These are phyloP conservation scores for Meloe dianella DNA, from an alignment of 2,888 invertebrate species.

Conservation along the genomic window DNA sequence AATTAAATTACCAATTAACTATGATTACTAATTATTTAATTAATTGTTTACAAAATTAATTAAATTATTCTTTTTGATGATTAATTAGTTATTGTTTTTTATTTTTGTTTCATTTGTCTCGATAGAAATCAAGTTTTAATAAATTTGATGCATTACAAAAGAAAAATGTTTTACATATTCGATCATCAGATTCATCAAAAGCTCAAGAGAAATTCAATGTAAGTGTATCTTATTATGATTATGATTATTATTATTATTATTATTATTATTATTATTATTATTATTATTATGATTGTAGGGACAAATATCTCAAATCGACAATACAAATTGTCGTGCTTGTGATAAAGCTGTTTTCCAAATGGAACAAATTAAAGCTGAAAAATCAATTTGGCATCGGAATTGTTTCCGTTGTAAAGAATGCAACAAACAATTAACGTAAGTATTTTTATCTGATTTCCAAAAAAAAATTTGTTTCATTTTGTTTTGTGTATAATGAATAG, in stretches of 20 bases:
- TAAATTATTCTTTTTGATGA: not conserved
- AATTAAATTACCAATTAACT: not conserved
- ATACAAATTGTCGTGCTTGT: constrained; percentile 80
- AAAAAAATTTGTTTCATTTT: no score
- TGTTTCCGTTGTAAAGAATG: constrained; percentile 95
- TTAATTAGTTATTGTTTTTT: constrained; percentile 23
- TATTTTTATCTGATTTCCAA: constrained; percentile 42
- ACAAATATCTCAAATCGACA: constrained; percentile 55
- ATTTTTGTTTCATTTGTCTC: constrained; percentile 56
- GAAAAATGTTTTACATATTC: constrained; percentile 70
- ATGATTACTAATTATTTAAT: not conserved
- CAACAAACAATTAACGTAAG: constrained; percentile 88
- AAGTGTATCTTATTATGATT: constrained; percentile 52
- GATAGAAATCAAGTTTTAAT: constrained; percentile 76
- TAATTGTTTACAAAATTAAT: not conserved
- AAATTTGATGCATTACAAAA: constrained; percentile 77
- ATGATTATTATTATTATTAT: not conserved
- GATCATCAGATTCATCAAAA: constrained; percentile 71
- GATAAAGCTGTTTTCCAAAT: constrained; percentile 92
- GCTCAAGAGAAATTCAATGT: constrained; percentile 73
- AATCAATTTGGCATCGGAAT: constrained; percentile 89
- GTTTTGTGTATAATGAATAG: no score
- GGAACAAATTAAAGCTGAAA: constrained; percentile 95
- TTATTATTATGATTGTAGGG: constrained; percentile 53
- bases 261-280: not conserved